Evolutionary conservation across 2,797 vertebrate species (phyloP), one percentile per base, ranked within the genome.

Genomic region (Menidia menidia): DNA sequence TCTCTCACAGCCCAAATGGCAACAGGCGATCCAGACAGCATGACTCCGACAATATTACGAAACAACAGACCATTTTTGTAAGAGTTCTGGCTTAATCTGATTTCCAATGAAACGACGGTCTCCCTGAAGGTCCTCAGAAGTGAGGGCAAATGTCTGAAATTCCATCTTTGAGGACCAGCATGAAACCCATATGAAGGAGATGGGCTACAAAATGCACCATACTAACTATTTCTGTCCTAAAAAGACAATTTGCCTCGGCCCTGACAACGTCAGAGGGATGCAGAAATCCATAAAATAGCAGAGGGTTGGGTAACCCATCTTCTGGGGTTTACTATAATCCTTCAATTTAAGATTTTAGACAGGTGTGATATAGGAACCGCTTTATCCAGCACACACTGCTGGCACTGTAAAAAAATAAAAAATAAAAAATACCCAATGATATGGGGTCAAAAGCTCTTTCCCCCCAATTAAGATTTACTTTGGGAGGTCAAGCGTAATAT

Each of bases 271-370:
- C 60, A 70, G 53, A 72, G 60, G 16, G 66, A 32, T 55, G 65
- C 51, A 80, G 70, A 77, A 88, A 77, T 68, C 65, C 64, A 67
- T 70, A 18, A 74, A 78, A 80, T 51, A 71, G 73, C 66, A 68
- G 73, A 45, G 54, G 59, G 68, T 58, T 60, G 72, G 72, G 79
- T 70, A 75, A 43, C 33, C 64, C 58, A 68, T 85, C 67, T 74
- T 68, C 55, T n/a, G 60, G 70, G 86, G 84, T 69, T 88, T 83
- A 83, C 57, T 71, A 64, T 92, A 90, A 90, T 90, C 87, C 83
- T 83, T 84, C 80, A 87, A 85, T 90, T 91, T 88, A 56, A 88
- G 73, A 84, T 83, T 84, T 87, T 72, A 78, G 64, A 67, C 0
- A 4, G 31, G 43, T 55, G 55, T 62, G 74, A 89, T 87, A 85